Percentiles rank a stretch among this genome's conserved stretches.
Evolutionary conservation across 2,797 vertebrate genomes (phyloP).

Genomic region (Pelobates cultripes): DNA sequence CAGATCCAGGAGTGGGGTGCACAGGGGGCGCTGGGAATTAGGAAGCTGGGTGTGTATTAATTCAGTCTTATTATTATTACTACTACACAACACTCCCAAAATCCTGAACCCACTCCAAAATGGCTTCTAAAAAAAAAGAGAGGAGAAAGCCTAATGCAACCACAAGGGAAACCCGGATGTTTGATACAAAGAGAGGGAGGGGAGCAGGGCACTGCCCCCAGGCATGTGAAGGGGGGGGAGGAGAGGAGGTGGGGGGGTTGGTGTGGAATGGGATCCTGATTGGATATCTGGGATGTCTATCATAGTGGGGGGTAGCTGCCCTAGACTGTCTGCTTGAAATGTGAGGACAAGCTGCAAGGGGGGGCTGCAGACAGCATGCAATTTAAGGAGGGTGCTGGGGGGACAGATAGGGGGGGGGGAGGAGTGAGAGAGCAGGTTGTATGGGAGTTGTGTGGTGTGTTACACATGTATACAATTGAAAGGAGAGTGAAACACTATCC

Average conservation of each 20-base stretch:
- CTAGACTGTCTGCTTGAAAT: constrained; percentile 18
- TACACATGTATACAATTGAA: background rate
- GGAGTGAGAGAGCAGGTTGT: background rate
- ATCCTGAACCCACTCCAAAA: constrained; percentile 89
- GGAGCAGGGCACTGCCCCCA: constrained; percentile 51
- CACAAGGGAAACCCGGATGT: constrained; percentile 92
- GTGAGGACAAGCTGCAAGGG: background rate
- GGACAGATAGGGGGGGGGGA: background rate
- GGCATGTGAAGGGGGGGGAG: constrained; percentile 52
- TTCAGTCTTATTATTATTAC: constrained; percentile 57
- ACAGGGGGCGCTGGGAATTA: no score
- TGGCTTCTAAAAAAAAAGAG: constrained; percentile 81
- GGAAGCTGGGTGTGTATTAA: no score
- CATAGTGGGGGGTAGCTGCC: background rate
- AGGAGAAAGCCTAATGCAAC: constrained; percentile 69
- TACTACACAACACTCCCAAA: constrained; percentile 58
- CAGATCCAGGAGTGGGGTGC: constrained; percentile 23
- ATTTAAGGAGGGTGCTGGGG: background rate
- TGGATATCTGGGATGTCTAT: background rate
- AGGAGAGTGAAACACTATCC: no score
- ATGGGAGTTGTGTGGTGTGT: background rate
- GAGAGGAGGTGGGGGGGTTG: constrained; percentile 19
- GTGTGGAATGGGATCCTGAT: constrained; percentile 18
- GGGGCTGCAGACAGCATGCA: background rate
- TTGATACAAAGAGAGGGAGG: constrained; percentile 81